Evolutionary conservation across 2,888 invertebrate species (phyloP).

Genomic region (Leptopilina syphax): DNA sequence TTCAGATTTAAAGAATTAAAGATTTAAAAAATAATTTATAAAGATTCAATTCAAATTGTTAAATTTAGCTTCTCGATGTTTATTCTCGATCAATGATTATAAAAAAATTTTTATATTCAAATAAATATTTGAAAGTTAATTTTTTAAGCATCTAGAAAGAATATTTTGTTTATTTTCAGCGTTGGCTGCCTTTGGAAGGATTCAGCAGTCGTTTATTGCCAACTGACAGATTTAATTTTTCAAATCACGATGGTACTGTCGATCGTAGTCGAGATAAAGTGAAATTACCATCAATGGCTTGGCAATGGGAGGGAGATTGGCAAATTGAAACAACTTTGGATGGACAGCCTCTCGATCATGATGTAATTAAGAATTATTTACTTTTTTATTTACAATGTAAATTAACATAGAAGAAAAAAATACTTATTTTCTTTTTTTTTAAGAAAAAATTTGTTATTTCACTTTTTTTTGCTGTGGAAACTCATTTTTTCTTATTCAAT

Average conservation of each 20-base stretch:
- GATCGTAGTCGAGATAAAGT: constrained; percentile 89
- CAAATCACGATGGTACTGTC: constrained; percentile 88
- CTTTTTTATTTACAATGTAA: constrained; percentile 20
- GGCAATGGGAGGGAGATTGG: constrained; percentile 99
- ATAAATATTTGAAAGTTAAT: too few relatives aligned
- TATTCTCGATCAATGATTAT: too few relatives aligned
- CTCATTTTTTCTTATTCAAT: too few relatives aligned
- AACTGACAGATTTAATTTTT: constrained; percentile 92
- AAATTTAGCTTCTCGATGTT: too few relatives aligned
- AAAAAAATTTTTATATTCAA: too few relatives aligned
- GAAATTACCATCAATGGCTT: constrained; percentile 93
- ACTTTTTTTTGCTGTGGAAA: too few relatives aligned
- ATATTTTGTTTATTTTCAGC: constrained; percentile 74
- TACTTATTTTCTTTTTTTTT: too few relatives aligned
- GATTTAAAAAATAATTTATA: too few relatives aligned
- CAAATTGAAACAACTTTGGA: constrained; percentile 89
- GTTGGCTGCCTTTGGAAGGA: constrained; percentile 94
- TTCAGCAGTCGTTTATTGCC: constrained; percentile 90
- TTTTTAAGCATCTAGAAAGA: background rate
- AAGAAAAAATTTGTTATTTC: too few relatives aligned
- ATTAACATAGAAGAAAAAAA: background rate
- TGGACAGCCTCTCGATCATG: constrained; percentile 91
- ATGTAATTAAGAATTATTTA: constrained; percentile 78
- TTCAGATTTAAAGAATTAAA: too few relatives aligned
- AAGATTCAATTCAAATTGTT: too few relatives aligned